Base-by-base conservation (phyloP, 2,888 invertebrate genomes). In the Cryptocephalus moraei region DNA sequence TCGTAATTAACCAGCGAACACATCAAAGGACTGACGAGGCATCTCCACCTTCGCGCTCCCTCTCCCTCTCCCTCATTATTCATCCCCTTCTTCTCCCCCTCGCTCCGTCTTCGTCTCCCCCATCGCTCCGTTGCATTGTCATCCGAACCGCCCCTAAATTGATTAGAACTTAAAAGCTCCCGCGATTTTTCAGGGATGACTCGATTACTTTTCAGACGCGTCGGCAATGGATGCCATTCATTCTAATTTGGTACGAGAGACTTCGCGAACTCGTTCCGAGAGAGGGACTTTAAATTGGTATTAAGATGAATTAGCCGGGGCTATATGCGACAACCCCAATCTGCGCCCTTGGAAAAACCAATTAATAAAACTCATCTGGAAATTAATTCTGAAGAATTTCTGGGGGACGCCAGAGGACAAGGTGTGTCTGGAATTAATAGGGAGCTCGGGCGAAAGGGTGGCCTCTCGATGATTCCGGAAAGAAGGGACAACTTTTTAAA, bases 111-210 rank as follows among this genome's bases (percentile, higher is more conserved):
- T 6, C 22, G 22, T 22, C 22, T 22, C 22, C 3, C 22, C 22
- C 22, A 22, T 22, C 22, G 22, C 22, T 22, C 22, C 22, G 6
- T 22, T 22, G 22, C 22, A 22, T 22, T 22, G 22, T 22, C 22
- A 22, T 22, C 22, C 22, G 22, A 22, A 22, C 22, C 36, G 36
- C 14, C 14, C 12, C 14, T 58, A 59, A 61, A 62, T 62, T 63
- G 61, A 62, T 62, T 61, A 61, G 51, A 55, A 55, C 51, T 45
- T 57, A 56, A 58, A 61, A 61, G 56, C 52, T 48, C 49, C 48
- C 47, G 55, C 55, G 53, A 59, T 60, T 61, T 62, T 61, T 60
- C 59, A 61, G 56, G 53, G 58, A 58, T 57, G 62, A 60, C 59
- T 58, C 60, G 59, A 61, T 62, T 62, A 61, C 61, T 40, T 40